A percentile compares a stretch with the other conserved stretches of the same genome.
These are phyloP conservation scores for Scopus umbretta DNA, from an alignment of 2,113 vertebrate genomes.

Conservation along the genomic window DNA sequence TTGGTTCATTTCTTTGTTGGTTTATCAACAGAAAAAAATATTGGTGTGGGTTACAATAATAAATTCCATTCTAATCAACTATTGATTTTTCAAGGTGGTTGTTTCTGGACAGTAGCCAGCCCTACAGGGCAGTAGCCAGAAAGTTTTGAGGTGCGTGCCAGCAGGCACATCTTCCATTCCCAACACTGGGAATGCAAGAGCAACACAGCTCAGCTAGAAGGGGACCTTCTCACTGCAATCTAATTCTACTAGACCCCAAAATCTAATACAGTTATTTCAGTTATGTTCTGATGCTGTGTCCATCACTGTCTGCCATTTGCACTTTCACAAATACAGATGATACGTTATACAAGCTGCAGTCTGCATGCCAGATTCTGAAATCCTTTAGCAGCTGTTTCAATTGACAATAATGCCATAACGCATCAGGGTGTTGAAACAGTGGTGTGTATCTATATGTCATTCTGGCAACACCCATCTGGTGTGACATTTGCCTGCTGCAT, in stretches of 20 bases:
- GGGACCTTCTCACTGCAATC: not conserved
- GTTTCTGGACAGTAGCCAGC: not conserved
- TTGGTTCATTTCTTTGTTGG: not conserved
- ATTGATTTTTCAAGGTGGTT: not conserved
- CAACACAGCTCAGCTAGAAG: not conserved
- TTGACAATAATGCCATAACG: not conserved
- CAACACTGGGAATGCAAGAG: not conserved
- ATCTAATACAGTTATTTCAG: not conserved
- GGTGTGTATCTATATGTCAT: not conserved
- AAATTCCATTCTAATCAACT: not conserved
- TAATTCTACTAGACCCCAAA: not conserved
- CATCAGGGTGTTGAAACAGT: not conserved
- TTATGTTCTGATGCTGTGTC: not conserved
- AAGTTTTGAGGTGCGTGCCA: not conserved
- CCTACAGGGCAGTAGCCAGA: not conserved
- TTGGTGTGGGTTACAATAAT: not conserved
- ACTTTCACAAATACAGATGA: not conserved
- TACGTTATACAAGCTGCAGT: not conserved
- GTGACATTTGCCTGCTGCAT: not conserved
- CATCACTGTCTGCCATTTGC: not conserved
- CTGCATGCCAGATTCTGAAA: not conserved
- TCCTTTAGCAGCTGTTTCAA: not conserved
- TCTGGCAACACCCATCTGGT: not conserved
- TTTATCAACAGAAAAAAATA: not conserved
- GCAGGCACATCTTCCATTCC: not conserved